These are phyloP conservation scores for Trididemnum miniatum DNA, from an alignment of 23 tunicate species.

Conservation along the genomic window DNA sequence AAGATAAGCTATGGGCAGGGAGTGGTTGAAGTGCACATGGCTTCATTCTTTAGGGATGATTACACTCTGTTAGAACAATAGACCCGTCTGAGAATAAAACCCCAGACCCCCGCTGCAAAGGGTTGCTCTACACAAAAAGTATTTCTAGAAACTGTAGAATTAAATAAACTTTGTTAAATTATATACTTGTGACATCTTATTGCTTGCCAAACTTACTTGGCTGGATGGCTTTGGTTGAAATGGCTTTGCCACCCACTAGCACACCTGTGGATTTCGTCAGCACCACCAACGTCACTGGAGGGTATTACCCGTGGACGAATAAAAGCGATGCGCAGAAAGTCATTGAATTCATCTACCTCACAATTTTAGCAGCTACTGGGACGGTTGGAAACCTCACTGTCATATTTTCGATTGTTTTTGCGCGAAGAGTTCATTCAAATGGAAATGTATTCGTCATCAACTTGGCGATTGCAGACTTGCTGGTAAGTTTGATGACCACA, in stretches of 20 bases:
- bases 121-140: no score
- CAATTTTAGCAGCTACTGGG: conserved; percentile 50
- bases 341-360: conserved; percentile 57
- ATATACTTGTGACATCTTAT: no score
- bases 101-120: no score
- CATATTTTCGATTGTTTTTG: conserved; percentile 75
- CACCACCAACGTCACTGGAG: not conserved
- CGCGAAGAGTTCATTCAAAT: conserved; percentile 55
- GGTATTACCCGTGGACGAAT: conserved; percentile 22
- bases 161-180: no score
- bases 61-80: no score
- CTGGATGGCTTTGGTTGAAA: no score
- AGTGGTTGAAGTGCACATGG: no score
- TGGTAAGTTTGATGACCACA: conserved; percentile 55
- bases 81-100: no score
- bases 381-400: conserved; percentile 75
- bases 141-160: no score
- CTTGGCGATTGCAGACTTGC: conserved; percentile 82
- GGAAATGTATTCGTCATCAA: conserved; percentile 89
- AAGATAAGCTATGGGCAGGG: no score
- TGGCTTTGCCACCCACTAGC: not conserved
- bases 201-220: no score
- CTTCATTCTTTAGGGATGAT: no score
- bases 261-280: not conserved
- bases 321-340: conserved; percentile 26